Evolutionary conservation across 2,797 vertebrate species (phyloP), one percentile per base, ranked within the genome.

Genomic region (Hafferia zeledoni): DNA sequence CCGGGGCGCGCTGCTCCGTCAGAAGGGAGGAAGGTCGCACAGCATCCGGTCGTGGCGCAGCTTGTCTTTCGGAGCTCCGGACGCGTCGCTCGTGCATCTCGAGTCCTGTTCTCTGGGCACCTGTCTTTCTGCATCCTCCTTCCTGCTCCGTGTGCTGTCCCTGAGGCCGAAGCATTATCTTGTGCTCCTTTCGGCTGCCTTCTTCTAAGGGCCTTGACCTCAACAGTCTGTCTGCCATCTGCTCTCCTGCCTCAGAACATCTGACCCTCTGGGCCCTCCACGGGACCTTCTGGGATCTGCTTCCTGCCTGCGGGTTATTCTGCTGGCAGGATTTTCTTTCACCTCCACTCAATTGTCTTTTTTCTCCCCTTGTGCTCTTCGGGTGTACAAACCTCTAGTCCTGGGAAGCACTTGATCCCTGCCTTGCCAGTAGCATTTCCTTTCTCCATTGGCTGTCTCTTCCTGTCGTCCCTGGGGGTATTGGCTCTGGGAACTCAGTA

Each of bases 11-110:
- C 30, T 7, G 3, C 27, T 50, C 41, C 53, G 1, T 35, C 30
- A 1, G 41, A 24, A 59, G 65, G 46, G 46, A 0, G 14, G 0
- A 43, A 7, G 35, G 31, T 11, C 12, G 18, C 61, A 2, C 39
- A 5, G 61, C 35, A 3, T 17, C 35, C 16, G 9, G 2, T 4
- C 9, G 57, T 50, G 49, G 56, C 9, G 17, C 56, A 22, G 52
- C 28, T 28, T 37, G 41, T 17, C 41, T 31, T 44, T 17, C 10
- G 15, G 57, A 37, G 50, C 61, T 37, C 17, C 19, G 22, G 12
- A 0, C 5, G 39, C 13, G 17, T 31, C 46, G 1, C 6, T n/a
- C 30, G 13, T 27, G 53, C 35, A 2, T 25, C 35, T 57, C 5
- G 33, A 11, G 4, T 25, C 28, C 11, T 33, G 13, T 52, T 39